These are phyloP conservation scores for Seladonia tumulorum DNA, from an alignment of 2,888 invertebrate species.

Conservation along the genomic window DNA sequence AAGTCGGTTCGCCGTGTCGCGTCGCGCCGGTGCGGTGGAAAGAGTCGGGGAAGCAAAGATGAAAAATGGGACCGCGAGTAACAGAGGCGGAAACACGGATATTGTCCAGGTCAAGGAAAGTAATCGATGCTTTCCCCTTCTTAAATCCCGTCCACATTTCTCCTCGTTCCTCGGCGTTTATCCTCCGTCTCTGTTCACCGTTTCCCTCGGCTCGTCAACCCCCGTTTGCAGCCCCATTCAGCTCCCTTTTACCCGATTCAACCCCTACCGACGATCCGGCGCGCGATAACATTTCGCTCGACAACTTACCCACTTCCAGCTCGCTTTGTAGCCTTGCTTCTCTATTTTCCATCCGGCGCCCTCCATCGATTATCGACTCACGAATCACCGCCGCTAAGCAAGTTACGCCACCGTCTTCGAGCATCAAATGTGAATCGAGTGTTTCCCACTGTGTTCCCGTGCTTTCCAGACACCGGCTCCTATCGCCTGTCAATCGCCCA, in stretches of 20 bases:
- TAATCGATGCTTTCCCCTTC: constrained; percentile 80
- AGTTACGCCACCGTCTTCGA: constrained; percentile 60
- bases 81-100: constrained; percentile 39
- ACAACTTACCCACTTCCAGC: constrained; percentile 82
- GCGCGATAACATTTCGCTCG: constrained; percentile 83
- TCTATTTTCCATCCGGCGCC: constrained; percentile 65
- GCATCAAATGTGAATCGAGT: constrained; percentile 62
- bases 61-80: constrained; percentile 29
- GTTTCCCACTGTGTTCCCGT: constrained; percentile 34
- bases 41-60: constrained; percentile 27
- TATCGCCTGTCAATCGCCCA: constrained; percentile 44
- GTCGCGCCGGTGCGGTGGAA: neutral
- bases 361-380: constrained; percentile 72
- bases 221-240: constrained; percentile 81
- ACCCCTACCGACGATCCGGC: constrained; percentile 79
- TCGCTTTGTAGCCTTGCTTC: constrained; percentile 75
- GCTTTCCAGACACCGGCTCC: constrained; percentile 15
- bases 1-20: neutral
- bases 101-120: constrained; percentile 82
- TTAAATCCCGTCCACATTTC: constrained; percentile 73
- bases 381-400: constrained; percentile 63
- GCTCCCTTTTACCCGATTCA: constrained; percentile 77
- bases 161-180: constrained; percentile 66
- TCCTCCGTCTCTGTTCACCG: constrained; percentile 66
- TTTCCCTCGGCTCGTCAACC: constrained; percentile 65